These are phyloP conservation scores for Xenops minutus DNA, from an alignment of 2,797 vertebrate species.

Conservation along the genomic window DNA sequence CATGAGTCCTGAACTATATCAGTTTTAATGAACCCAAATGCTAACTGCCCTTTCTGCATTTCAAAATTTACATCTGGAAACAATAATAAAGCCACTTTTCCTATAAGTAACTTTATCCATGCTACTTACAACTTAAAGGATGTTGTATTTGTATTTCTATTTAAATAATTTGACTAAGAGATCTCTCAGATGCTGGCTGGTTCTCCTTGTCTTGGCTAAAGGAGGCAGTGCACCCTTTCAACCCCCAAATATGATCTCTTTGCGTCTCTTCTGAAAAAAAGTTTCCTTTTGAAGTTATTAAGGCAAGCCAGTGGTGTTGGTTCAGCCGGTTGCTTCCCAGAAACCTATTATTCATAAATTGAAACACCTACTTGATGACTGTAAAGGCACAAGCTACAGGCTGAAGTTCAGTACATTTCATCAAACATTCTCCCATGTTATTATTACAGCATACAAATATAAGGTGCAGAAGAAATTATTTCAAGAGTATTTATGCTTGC, in stretches of 20 bases:
- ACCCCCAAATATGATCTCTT: not conserved
- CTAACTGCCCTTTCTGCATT: not conserved
- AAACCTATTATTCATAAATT: not conserved
- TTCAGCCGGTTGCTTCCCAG: not conserved
- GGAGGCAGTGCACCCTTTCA: not conserved
- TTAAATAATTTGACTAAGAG: not conserved
- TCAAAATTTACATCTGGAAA: constrained; percentile 55
- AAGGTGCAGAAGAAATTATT: not conserved
- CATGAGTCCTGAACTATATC: not conserved
- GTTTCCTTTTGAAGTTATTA: not conserved
- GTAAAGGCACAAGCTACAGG: not conserved
- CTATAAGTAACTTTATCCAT: constrained; percentile 33
- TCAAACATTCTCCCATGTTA: not conserved
- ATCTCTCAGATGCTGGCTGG: not conserved
- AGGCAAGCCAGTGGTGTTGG: not conserved
- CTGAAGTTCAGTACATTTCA: not conserved
- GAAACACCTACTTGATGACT: not conserved
- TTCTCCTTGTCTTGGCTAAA: not conserved
- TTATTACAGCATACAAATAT: not conserved
- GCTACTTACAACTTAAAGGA: constrained; percentile 35
- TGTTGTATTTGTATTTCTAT: constrained; percentile 26
- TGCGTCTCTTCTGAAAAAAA: not conserved
- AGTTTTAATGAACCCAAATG: not conserved
- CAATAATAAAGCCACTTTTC: constrained; percentile 30
- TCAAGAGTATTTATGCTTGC: not conserved